Base-by-base conservation (phyloP, 2,888 invertebrate species). In the Vanessa cardui region DNA sequence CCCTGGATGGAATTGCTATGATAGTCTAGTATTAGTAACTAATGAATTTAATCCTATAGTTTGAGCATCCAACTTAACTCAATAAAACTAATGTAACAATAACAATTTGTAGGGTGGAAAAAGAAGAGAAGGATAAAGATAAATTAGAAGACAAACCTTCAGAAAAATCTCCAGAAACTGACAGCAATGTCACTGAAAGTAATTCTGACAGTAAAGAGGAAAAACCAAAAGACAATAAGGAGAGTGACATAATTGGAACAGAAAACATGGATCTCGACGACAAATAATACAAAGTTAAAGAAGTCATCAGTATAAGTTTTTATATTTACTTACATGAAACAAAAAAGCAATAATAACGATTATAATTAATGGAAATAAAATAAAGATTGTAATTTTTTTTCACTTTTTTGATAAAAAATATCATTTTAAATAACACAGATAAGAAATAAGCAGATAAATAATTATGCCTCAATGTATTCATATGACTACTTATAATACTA, bases 241-340 rank as follows among this genome's bases (percentile, higher is more conserved):
- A 77, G 64, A 66, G 64, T 31, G 79, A 80, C 49, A 76, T 74
- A 50, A 76, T 60, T 26, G 71, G 52, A 0, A 60, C 76, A 16
- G 80, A 77, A 58, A 77, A 77, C 60, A 80, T 80, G 79, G 80
- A 80, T 20, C 71, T 80, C 33, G 77, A 77, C 61, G 79, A 80
- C 68, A 80, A 77, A 62, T 76, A 77, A 71, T 73, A 71, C 18
- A 16, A 47, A 39, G 9, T 39, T 4, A 12, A 39, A 12, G 39
- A 39, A 39, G 12, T 39, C 39, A 12, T 39, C 12, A 39, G 12
- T 12, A 39, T 9, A 4, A 3, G 12, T 39, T 39, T 39, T 12
- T 12, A 39, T 39, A 39, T 39, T 39, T 12, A 39, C 39, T 39
- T 12, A 39, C 39, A 39, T 12, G 39, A 12, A 39, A 39, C 39